Evolutionary conservation across 2,113 vertebrate species (phyloP).

Genomic region (Colaptes auratus): DNA sequence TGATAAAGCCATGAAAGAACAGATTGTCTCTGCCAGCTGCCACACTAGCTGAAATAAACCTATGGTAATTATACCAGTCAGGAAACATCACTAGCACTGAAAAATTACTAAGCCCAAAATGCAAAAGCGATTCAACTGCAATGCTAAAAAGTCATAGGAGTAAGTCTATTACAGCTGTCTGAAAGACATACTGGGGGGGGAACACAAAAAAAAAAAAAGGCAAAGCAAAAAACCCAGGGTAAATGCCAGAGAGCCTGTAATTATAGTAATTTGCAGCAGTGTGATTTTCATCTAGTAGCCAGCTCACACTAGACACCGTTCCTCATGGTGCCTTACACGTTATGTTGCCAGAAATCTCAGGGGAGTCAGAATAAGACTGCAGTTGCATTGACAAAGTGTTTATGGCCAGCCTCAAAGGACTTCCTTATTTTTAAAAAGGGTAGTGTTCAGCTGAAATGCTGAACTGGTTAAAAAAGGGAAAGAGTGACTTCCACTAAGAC

Average conservation of each 20-base stretch:
- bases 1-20: constrained; percentile 29
- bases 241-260: neutral
- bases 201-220: neutral
- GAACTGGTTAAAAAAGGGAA: neutral
- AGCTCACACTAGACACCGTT: neutral
- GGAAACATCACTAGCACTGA: neutral
- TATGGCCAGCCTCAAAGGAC: neutral
- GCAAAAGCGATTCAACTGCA: neutral
- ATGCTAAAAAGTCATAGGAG: neutral
- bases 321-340: neutral
- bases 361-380: neutral
- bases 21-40: constrained; percentile 51
- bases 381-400: neutral
- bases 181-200: neutral
- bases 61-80: neutral
- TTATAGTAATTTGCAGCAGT: neutral
- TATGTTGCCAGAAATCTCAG: neutral
- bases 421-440: neutral
- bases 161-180: neutral
- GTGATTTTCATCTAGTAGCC: neutral
- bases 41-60: neutral
- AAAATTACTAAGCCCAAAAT: constrained; percentile 1
- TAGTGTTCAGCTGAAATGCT: neutral
- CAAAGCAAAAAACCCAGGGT: neutral
- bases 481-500: neutral